Conservation (phyloP, 2,797 vertebrate genomes). For the Karalla daura region DNA sequence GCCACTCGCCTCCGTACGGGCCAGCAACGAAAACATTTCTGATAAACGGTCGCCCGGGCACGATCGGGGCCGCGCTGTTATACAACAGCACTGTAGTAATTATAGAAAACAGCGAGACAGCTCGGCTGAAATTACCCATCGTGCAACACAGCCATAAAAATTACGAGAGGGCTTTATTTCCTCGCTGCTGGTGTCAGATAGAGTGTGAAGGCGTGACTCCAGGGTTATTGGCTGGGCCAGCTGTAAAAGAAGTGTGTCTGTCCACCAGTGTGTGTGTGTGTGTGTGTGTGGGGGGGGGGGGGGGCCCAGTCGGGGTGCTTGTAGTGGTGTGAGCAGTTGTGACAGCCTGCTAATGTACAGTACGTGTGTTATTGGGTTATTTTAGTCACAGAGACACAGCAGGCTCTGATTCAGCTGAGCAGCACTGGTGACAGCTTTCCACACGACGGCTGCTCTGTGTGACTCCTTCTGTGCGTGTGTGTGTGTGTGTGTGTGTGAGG, state of each 20-base stretch:
- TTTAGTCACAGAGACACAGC: slow-evolving; percentile 52
- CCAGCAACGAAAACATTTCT: slow-evolving; percentile 13
- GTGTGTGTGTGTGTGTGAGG: background rate
- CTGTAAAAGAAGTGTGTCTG: slow-evolving; percentile 35
- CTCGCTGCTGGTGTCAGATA: slow-evolving; percentile 37
- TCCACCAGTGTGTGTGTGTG: slow-evolving; percentile 16
- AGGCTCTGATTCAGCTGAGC: slow-evolving; percentile 28
- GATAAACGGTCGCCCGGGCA: slow-evolving; percentile 10
- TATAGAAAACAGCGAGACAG: slow-evolving; percentile 34
- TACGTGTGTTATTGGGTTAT: slow-evolving; percentile 52
- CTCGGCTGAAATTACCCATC: slow-evolving; percentile 32
- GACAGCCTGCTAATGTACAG: slow-evolving; percentile 58
- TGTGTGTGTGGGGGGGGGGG: slow-evolving; percentile 12
- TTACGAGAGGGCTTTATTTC: slow-evolving; percentile 32
- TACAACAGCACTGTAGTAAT: slow-evolving; percentile 39
- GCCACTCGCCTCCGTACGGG: background rate
- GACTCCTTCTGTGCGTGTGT: too few relatives aligned
- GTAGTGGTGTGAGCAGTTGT: slow-evolving; percentile 48
- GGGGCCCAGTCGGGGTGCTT: slow-evolving; percentile 10
- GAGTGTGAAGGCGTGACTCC: slow-evolving; percentile 45
- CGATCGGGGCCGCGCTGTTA: slow-evolving; percentile 19
- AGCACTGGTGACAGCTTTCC: slow-evolving; percentile 13
- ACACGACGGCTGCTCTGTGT: background rate
- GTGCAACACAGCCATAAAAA: slow-evolving; percentile 33
- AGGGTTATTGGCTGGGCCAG: slow-evolving; percentile 33